phyloP scores from a whole-genome alignment of 2,888 invertebrate genomes.

The Argyresthia goedartella region DNA sequence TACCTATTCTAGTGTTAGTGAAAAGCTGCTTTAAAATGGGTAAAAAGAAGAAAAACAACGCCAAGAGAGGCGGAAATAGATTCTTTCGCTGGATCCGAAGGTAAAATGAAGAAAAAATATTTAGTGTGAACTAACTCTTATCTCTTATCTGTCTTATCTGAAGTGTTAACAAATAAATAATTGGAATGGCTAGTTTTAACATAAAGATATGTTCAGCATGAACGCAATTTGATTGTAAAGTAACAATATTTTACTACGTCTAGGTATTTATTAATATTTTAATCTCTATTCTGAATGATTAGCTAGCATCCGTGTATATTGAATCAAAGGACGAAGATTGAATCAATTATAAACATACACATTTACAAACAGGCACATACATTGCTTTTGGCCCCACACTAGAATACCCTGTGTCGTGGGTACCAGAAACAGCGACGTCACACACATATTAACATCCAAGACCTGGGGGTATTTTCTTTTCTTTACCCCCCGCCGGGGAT shows the following conservation, averaged over 20 bases:
- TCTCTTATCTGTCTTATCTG: not conserved
- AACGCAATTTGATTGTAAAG: not conserved
- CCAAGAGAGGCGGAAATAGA: slow-evolving; percentile 47
- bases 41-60: slow-evolving; percentile 59
- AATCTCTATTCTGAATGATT: no score
- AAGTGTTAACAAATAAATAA: not conserved
- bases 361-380: no score
- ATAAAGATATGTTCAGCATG: not conserved
- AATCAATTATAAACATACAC: not conserved
- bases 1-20: not conserved
- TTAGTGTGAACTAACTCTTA: not conserved
- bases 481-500: no score
- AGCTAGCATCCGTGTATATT: no score
- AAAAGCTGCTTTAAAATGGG: slow-evolving; percentile 48
- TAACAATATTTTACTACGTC: no score
- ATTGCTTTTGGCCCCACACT: no score
- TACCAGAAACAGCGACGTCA: no score
- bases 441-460: no score
- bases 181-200: not conserved
- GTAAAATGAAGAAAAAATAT: slow-evolving; percentile 23
- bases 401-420: no score
- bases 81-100: slow-evolving; percentile 65
- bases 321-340: no score
- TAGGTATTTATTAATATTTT: no score
- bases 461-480: no score